Base-by-base conservation (phyloP, 1,140 invertebrate genomes). In the Drosophila guanche region DNA sequence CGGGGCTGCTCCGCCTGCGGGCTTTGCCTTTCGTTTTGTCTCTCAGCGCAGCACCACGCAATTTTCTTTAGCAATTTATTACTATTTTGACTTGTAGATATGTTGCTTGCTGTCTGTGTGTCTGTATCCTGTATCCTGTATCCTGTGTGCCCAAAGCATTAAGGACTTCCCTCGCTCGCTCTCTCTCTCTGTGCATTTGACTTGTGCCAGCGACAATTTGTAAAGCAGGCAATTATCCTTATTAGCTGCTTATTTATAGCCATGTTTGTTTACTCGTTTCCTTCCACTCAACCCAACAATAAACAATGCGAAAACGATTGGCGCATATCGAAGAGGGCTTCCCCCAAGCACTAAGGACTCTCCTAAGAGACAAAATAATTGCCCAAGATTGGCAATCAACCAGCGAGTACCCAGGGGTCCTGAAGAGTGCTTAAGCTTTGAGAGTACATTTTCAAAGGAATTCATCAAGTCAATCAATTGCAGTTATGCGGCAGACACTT, bases 151-250 rank as follows among this genome's bases (percentile, higher is more conserved):
- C 27, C 23, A 42, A 7, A 14, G 16, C 27, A 6, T 22, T 37
- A 27, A 41, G 27, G 14, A 14, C 62, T n/a, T 20, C 10, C 22
- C 40, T 27, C 16, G 16, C 16, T 20, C 16, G 16, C 16, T 22
- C 27, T 37, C 23, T 12, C 16, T 23, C 16, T 20, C 25, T 14
- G 37, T n/a, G 4, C 3, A 16, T 43, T 16, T 51, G 37, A 16
- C 27, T 37, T 40, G 37, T 50, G 22, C 37, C 40, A 45, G 71
- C 59, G 73, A 85, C 83, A 88, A 86, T 86, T 88, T 88, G 81
- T 77, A 86, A 85, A 88, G 81, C 77, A 81, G 73, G 81, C 83
- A 88, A 88, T 88, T 88, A 89, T 88, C 75, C 83, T 89, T 89
- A 89, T 88, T 88, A 88, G 70, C 78, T 58, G 83, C 84, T 89